These are phyloP conservation scores for Lasiommata megera DNA, from an alignment of 2,888 invertebrate species.

Conservation along the genomic window DNA sequence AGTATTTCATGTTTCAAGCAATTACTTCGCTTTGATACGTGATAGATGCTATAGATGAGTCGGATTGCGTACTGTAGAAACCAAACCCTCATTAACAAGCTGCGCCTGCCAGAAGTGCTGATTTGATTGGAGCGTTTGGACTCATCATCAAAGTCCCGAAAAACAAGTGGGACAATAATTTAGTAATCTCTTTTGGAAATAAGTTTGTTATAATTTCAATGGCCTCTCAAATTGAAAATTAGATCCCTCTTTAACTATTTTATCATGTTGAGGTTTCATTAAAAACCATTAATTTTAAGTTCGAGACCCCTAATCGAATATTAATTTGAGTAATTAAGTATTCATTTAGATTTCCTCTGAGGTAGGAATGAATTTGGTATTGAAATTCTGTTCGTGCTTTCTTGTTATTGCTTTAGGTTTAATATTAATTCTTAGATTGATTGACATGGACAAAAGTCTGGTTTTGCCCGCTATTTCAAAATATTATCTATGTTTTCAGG, in stretches of 20 bases:
- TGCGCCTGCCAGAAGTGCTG: no score
- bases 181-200: background rate
- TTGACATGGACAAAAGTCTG: no score
- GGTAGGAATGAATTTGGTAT: slow-evolving; percentile 11
- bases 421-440: background rate
- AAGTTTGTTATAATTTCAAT: background rate
- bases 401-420: background rate
- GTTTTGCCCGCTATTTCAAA: no score
- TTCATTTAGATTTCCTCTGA: slow-evolving; percentile 19
- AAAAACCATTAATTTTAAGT: slow-evolving; percentile 6
- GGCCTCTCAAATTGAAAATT: background rate
- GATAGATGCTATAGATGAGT: no score
- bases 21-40: no score
- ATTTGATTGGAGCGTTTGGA: no score
- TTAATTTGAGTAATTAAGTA: slow-evolving; percentile 23
- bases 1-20: no score
- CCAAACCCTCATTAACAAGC: no score
- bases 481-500: no score
- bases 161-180: background rate
- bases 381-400: background rate
- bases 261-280: background rate
- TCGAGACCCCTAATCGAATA: slow-evolving; percentile 20
- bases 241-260: background rate
- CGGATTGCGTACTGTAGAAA: no score
- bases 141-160: no score